These are phyloP conservation scores for Zapus hudsonius DNA, from an alignment of 2,113 vertebrate genomes.

Conservation along the genomic window DNA sequence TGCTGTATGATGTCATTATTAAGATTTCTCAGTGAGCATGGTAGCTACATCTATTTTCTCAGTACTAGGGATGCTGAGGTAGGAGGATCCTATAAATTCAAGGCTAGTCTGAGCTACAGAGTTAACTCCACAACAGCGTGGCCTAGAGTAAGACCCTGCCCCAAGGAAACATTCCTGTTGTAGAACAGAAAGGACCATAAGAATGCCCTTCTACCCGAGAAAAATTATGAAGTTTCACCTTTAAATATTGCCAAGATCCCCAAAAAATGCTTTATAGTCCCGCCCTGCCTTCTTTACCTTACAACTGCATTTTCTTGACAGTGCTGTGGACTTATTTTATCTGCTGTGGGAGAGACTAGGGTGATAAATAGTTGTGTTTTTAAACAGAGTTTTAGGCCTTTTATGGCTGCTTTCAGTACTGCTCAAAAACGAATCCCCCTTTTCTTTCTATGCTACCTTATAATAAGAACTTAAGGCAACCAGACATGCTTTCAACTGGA, in stretches of 20 bases:
- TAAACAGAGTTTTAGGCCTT: slow-evolving; percentile 21
- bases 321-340: slow-evolving; percentile 4
- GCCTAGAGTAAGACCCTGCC: too few species aligned
- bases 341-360: not conserved
- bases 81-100: too few species aligned
- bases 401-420: slow-evolving; percentile 22
- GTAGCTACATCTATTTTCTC: too few species aligned
- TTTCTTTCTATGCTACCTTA: not conserved
- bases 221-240: not conserved
- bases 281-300: not conserved
- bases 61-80: too few species aligned
- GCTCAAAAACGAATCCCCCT: not conserved
- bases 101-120: too few species aligned
- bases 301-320: not conserved
- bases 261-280: not conserved
- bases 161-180: not conserved
- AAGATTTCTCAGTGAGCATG: not conserved
- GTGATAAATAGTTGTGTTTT: slow-evolving; percentile 50
- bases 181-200: not conserved
- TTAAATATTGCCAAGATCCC: not conserved
- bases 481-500: not conserved
- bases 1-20: not conserved
- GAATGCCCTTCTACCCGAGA: not conserved
- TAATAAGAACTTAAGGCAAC: not conserved
- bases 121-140: too few species aligned